phyloP scores from a whole-genome alignment of 2,888 invertebrate genomes.

The Eristalis arbustorum region DNA sequence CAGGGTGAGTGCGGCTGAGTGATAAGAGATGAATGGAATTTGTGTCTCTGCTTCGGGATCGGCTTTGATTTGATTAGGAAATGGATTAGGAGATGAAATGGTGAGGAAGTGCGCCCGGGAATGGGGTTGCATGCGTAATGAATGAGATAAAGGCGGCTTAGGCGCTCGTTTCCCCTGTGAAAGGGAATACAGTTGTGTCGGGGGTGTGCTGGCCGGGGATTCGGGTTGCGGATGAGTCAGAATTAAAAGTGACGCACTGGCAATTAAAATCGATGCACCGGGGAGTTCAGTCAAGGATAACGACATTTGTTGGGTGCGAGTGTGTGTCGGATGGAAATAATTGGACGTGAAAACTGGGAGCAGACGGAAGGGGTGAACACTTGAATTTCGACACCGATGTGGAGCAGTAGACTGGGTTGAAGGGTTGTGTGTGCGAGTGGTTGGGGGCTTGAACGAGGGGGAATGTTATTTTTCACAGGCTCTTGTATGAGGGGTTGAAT shows the following conservation, averaged over 20 bases:
- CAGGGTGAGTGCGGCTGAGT: neutral
- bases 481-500: too few species aligned
- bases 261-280: neutral
- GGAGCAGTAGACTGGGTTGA: too few species aligned
- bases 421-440: too few species aligned
- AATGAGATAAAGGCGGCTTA: neutral
- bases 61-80: slow-evolving; percentile 27
- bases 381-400: too few species aligned
- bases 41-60: neutral
- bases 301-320: neutral
- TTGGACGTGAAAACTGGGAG: neutral
- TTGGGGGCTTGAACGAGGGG: too few species aligned
- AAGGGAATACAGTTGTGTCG: neutral
- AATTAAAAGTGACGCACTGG: slow-evolving; percentile 5
- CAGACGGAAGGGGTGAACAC: neutral
- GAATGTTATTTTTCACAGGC: too few species aligned
- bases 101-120: slow-evolving; percentile 11
- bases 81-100: slow-evolving; percentile 22
- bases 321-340: neutral
- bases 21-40: slow-evolving; percentile 14
- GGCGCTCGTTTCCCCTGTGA: neutral
- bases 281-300: neutral
- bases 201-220: neutral
- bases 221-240: slow-evolving; percentile 10
- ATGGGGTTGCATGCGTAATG: slow-evolving; percentile 8